A percentile compares a stretch with the other conserved stretches of the same genome.
Conservation (phyloP, 2,113 vertebrate genomes). For the Zosterops borbonicus region DNA sequence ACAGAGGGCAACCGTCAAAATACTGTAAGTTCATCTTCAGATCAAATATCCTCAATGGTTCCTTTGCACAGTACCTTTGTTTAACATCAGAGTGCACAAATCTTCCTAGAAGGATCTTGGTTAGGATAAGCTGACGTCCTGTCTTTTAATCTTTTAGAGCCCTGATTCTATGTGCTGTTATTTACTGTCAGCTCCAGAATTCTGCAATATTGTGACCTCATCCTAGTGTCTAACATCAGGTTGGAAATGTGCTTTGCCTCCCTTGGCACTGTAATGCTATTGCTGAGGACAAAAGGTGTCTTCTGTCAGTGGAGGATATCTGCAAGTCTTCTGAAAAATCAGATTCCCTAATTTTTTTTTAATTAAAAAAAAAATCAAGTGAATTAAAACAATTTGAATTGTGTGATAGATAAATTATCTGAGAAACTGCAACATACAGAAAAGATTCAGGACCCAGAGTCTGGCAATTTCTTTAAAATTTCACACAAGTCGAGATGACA, state of each 20-base stretch:
- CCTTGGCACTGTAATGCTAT: not conserved
- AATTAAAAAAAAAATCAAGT: not conserved
- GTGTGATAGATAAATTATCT: not conserved
- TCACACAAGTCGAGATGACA: not conserved
- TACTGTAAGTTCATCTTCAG: not conserved
- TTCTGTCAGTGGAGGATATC: not conserved
- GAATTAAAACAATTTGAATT: not conserved
- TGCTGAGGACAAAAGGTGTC: not conserved
- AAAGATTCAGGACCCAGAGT: not conserved
- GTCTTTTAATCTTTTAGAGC: not conserved
- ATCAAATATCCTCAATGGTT: not conserved
- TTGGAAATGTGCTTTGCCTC: not conserved
- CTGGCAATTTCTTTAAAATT: conserved; percentile 4
- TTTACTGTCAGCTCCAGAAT: not conserved
- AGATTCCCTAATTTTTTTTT: not conserved
- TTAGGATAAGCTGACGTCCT: not conserved
- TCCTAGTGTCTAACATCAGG: not conserved
- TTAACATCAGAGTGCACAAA: not conserved
- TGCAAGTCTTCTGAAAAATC: not conserved
- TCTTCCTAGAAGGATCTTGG: not conserved
- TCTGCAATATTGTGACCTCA: not conserved
- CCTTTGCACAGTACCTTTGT: not conserved
- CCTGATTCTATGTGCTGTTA: not conserved
- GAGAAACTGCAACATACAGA: not conserved
- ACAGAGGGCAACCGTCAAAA: not conserved